Evolutionary conservation across 1,140 invertebrate species (phyloP), one percentile per base, ranked within the genome.

Genomic region (Stegodyphus mimosarum): DNA sequence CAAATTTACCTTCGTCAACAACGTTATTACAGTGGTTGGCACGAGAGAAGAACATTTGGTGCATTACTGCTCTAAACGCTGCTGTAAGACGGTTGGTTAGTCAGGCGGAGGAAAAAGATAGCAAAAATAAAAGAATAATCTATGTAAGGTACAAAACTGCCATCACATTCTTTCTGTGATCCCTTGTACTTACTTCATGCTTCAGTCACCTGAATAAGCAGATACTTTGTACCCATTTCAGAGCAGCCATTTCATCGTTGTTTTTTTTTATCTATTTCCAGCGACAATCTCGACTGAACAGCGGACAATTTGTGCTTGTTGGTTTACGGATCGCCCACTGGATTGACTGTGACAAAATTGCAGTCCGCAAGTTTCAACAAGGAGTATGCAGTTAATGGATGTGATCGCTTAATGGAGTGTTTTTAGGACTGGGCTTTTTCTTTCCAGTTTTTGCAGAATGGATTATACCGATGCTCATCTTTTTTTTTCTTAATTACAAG

Each of bases 21-120:
- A 74, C 73, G 67, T 84, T 84, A 84, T 84, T 84, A 75, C 48
- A 76, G 72, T 74, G 48, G 50, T 84, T 74, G 81, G 50, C 49
- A 50, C 49, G 33, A 51, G 60, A 67, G 69, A 70, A 64, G 70
- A 84, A 70, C 73, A 84, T 84, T 84, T 84, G 75, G 72, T 75
- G 81, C 81, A 76, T 84, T 60, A 66, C 50, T 84, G 81, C 81
- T 33, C 55, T 83, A 64, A 73, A 83, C 55, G 72, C 72, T 17
- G 81, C 53, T 55, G 81, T 83, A 55, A n/a, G 81, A 84, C 81
- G 81, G 81, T 84, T 84, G 81, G 73, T 17, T 84, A 84, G 52
- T 64, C 81, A 84, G 81, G 81, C 81, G 81, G 33, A 64, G 60
- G 72, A 53, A 76, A 73, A 55, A 50, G 71, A 69, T 75, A 50